Evolutionary conservation across 2,888 invertebrate genomes (phyloP), one percentile per base, ranked within the genome.

Genomic region (Elegia similella): DNA sequence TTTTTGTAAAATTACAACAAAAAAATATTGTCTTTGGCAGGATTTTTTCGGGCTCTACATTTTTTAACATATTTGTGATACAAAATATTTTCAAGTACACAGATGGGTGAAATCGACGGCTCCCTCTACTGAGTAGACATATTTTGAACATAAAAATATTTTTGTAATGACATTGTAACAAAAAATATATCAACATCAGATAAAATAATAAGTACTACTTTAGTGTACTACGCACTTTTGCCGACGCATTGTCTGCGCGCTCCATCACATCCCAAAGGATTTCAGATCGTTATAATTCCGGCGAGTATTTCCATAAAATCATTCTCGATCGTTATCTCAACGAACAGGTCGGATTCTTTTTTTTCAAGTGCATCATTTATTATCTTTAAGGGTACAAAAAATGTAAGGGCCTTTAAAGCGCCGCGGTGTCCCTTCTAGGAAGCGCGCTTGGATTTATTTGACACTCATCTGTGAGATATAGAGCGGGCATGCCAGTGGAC

Each of bases 331-430:
- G 82, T 88, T 90, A 90, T 90, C 90, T 80, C 73, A 72, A 75
- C 81, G 87, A 88, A 86, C 90, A 91, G 91, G 90, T 91, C 89
- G 86, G 84, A 83, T 82, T 84, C 79, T 83, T 89, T 91, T 89
- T 86, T 86, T 84, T 76, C 72, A 80, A 82, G 82, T 78, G 82
- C 85, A 86, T 90, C 89, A 89, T 91, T 91, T 90, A 90, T 90
- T 91, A 90, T 90, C 85, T 88, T 84, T 84, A 82, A 81, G 77
- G 78, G 80, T 76, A 88, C 84, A 89, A 90, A 88, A 89, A 88
- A 88, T 74, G 62, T 63, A 72, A 75, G 81, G 86, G 82, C 79
- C 85, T 82, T 66, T 80, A 88, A 88, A 88, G 90, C 87, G 88
- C 89, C 89, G 90, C 90, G 73, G 77, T 75, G 82, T 75, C 84